Base-by-base conservation (phyloP, 2,888 invertebrate species). In the Stenoptilia bipunctidactyla region DNA sequence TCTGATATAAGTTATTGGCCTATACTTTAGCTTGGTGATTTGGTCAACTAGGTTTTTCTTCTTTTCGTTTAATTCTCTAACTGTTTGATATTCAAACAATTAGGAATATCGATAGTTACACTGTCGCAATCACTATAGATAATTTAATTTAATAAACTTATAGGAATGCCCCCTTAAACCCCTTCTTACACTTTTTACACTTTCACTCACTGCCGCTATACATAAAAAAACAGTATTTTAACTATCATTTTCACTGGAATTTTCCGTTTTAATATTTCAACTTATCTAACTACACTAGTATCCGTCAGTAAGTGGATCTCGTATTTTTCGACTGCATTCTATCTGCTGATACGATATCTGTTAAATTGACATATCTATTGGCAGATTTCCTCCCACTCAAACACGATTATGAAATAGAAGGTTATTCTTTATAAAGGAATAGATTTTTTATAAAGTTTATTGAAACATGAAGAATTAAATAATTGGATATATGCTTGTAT, bases 71-170 rank as follows among this genome's bases (percentile, higher is more conserved):
- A 20, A 20, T 20, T 3, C 20, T 20, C 8, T 5, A 20, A 8
- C 20, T 20, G 8, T 20, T 20, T 20, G 20, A 5, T 20, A 20
- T 5, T 5, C 20, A 20, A 20, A 20, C 20, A 20, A 8, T 20
- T 20, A 20, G 8, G 20, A 20, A 5, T 20, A 20, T 20, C 8
- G 3, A 20, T 47, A 27, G 30, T 8, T 51, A 59, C 58, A 44
- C 42, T n/a, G 41, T 37, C 25, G 10, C 30, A 13, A 40, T 41
- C 63, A 67, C 65, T 70, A 65, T 40, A 55, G 60, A 62, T 42
- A 57, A 63, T 60, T 69, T 70, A 57, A 49, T 39, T 39, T 0
- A 49, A 51, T 66, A 72, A 72, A 58, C n/a, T 58, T 64, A 57
- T 56, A 54, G 56, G 68, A 72, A 65, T 67, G 64, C 12, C 30